Evolutionary conservation across 2,888 invertebrate genomes (phyloP).

Genomic region (Chromoteleia sp.): DNA sequence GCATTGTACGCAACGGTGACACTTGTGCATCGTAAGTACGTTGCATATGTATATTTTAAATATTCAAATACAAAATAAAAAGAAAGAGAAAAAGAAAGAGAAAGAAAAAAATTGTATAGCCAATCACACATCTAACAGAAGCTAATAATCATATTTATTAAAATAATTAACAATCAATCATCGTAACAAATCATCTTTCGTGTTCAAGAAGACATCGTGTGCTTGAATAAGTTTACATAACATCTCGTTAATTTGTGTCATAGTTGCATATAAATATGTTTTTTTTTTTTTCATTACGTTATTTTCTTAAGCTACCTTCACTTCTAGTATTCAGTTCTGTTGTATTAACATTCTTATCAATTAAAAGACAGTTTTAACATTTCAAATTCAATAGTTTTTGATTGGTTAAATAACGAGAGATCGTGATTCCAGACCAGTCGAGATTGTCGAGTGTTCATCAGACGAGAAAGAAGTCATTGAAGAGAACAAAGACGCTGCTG

Average conservation of each 20-base stretch:
- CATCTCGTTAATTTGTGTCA: neutral
- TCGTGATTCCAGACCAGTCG: constrained; percentile 46
- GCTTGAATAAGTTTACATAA: neutral
- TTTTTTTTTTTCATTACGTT: constrained; percentile 4
- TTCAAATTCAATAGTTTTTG: neutral
- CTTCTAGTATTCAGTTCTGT: neutral
- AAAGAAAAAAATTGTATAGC: constrained; percentile 15
- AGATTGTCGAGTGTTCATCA: constrained; percentile 58
- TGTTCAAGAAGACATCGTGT: constrained; percentile 39
- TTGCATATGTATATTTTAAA: constrained; percentile 72
- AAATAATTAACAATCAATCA: constrained; percentile 12
- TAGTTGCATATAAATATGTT: too few species aligned
- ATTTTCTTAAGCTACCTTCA: neutral
- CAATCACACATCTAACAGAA: constrained; percentile 26
- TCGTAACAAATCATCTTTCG: constrained; percentile 7
- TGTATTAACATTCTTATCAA: neutral
- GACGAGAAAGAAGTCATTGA: constrained; percentile 44
- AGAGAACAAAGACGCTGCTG: neutral
- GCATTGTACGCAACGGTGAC: constrained; percentile 81
- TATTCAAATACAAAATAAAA: neutral
- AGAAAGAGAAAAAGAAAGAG: constrained; percentile 2
- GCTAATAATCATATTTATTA: constrained; percentile 28
- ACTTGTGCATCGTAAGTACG: constrained; percentile 83
- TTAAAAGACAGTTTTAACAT: neutral
- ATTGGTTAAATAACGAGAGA: neutral